These are phyloP conservation scores for Aselliscus stoliczkanus DNA, from an alignment of 2,797 vertebrate species.

Conservation along the genomic window DNA sequence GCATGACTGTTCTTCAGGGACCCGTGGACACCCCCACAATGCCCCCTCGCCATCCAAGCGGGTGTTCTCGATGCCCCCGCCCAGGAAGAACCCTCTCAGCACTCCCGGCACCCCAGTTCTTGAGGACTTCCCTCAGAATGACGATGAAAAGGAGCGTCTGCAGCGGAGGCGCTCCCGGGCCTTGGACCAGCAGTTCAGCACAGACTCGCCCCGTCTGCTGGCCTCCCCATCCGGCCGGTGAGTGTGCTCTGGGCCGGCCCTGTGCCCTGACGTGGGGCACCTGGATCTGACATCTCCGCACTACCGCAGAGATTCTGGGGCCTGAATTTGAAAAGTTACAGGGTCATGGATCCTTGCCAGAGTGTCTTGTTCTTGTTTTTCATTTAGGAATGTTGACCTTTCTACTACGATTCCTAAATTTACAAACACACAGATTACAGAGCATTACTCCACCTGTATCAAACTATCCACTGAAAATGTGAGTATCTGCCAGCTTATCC, in stretches of 20 bases:
- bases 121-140: slow-evolving; percentile 88
- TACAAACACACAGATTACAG: slow-evolving; percentile 91
- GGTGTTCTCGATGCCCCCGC: slow-evolving; percentile 74
- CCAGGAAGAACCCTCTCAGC: slow-evolving; percentile 58
- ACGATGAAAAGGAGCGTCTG: slow-evolving; percentile 91
- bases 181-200: slow-evolving; percentile 85
- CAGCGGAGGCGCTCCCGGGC: slow-evolving; percentile 90
- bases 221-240: slow-evolving; percentile 70
- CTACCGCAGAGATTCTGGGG: background rate
- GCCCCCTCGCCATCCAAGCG: slow-evolving; percentile 62
- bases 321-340: background rate
- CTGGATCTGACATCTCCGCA: background rate
- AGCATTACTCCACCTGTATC: slow-evolving; percentile 97
- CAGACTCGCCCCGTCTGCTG: slow-evolving; percentile 78
- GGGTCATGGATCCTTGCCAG: background rate
- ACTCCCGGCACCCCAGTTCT: slow-evolving; percentile 83
- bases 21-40: slow-evolving; percentile 69
- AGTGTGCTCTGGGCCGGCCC: background rate
- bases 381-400: slow-evolving; percentile 81
- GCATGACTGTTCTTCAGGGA: slow-evolving; percentile 82
- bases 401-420: slow-evolving; percentile 84
- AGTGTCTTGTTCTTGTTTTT: slow-evolving; percentile 24
- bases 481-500: slow-evolving; percentile 74
- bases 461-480: slow-evolving; percentile 96
- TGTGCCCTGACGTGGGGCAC: accelerated